phyloP scores from a whole-genome alignment of 2,797 vertebrate species.

The Danio albolineatus region DNA sequence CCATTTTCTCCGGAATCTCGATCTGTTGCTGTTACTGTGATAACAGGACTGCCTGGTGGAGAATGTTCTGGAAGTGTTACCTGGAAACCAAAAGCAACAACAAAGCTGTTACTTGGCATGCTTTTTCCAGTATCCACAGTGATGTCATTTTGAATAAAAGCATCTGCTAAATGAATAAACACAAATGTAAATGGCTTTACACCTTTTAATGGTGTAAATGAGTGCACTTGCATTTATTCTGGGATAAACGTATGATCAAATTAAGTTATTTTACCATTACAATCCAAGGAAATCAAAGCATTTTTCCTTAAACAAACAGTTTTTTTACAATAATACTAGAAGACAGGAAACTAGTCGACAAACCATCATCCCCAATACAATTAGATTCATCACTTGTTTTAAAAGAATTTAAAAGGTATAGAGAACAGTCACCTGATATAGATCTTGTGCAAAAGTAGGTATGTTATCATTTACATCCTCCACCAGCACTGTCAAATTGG shows the following conservation, averaged over 20 bases:
- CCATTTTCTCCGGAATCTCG: constrained; percentile 91
- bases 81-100: constrained; percentile 72
- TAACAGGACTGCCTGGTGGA: constrained; percentile 85
- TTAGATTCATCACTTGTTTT: background rate
- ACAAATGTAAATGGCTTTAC: background rate
- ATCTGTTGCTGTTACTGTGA: constrained; percentile 93
- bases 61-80: constrained; percentile 89
- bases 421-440: constrained; percentile 88
- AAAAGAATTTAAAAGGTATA: background rate
- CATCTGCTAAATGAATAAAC: constrained; percentile 8
- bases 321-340: constrained; percentile 12
- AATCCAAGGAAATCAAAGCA: constrained; percentile 54
- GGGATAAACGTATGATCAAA: constrained; percentile 28
- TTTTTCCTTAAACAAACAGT: background rate
- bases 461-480: constrained; percentile 95
- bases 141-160: constrained; percentile 29
- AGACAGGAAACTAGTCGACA: background rate
- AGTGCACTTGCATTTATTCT: constrained; percentile 17
- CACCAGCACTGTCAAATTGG: constrained; percentile 91
- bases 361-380: background rate
- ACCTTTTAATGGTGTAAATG: constrained; percentile 55
- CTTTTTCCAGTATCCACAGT: constrained; percentile 5
- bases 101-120: constrained; percentile 28
- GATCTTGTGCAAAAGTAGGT: constrained; percentile 88
- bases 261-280: constrained; percentile 42